Evolutionary conservation across 2,888 invertebrate genomes (phyloP).

Genomic region (Drosophila dives): DNA sequence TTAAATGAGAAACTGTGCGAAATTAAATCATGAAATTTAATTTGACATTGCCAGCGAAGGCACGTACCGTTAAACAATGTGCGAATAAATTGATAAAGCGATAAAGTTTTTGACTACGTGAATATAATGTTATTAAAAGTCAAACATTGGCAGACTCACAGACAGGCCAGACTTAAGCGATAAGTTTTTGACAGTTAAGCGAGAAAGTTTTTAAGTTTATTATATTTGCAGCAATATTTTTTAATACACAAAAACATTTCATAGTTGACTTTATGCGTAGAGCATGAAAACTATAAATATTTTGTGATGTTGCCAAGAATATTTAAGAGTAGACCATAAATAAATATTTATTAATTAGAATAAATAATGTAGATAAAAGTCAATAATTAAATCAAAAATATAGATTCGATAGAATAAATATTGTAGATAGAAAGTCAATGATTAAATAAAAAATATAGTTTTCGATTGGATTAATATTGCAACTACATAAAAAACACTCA

Average conservation of each 20-base stretch:
- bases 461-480: not conserved
- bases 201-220: conserved; percentile 17
- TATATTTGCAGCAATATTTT: not conserved
- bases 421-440: no score
- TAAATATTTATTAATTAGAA: not conserved
- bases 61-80: conserved; percentile 22
- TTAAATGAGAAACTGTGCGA: conserved; percentile 37
- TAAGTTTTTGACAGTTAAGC: conserved; percentile 27
- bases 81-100: conserved; percentile 29
- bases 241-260: not conserved
- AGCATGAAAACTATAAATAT: not conserved
- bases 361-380: not conserved
- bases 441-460: not conserved
- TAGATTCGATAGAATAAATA: no score
- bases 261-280: not conserved
- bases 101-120: conserved; percentile 58
- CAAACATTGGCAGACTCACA: not conserved
- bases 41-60: conserved; percentile 49
- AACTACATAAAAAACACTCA: not conserved
- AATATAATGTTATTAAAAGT: conserved; percentile 40
- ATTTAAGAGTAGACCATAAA: not conserved
- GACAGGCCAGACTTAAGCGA: conserved; percentile 2
- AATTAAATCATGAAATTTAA: conserved; percentile 59
- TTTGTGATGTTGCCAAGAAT: not conserved
- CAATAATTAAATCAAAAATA: no score